A percentile compares a stretch with the other conserved stretches of the same genome.
Conservation (phyloP, 1,140 invertebrate species). For the Pseudobourletiella spinata region DNA sequence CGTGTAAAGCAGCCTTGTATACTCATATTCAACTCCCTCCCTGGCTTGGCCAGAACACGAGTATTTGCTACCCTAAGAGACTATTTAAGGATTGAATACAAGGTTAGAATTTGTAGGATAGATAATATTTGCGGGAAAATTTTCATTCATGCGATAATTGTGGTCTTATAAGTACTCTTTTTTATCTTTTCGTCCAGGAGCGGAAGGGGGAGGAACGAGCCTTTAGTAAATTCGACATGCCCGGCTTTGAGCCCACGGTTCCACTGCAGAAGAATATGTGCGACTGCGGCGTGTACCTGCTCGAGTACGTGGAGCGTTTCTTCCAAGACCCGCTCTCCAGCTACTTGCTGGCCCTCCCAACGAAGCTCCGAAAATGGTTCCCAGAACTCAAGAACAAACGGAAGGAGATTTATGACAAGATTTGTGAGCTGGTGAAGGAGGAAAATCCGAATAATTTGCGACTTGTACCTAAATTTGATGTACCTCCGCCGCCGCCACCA, state of each 20-base stretch:
- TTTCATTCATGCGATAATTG: no score
- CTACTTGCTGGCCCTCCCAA: neutral
- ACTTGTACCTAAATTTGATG: neutral
- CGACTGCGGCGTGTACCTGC: constrained; percentile 90
- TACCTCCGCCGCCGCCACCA: neutral
- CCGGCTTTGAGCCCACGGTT: constrained; percentile 73
- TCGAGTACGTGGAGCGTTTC: constrained; percentile 94
- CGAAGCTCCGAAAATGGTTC: constrained; percentile 22
- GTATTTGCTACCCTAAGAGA: constrained; percentile 79
- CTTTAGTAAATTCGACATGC: constrained; percentile 72
- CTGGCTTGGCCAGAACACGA: constrained; percentile 63
- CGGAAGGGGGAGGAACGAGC: constrained; percentile 51
- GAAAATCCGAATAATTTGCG: neutral
- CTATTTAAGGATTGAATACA: constrained; percentile 82
- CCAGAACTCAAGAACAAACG: constrained; percentile 3
- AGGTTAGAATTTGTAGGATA: no score
- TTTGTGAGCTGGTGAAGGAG: neutral
- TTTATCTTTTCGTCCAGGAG: no score
- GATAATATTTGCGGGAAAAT: no score
- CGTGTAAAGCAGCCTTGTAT: constrained; percentile 59
- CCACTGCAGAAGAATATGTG: constrained; percentile 95
- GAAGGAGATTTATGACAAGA: constrained; percentile 19
- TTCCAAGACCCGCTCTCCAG: constrained; percentile 46
- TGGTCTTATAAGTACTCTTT: no score
- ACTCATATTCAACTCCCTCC: constrained; percentile 87